These are phyloP conservation scores for Aleadryas rufinucha DNA, from an alignment of 2,113 vertebrate species.

Conservation along the genomic window DNA sequence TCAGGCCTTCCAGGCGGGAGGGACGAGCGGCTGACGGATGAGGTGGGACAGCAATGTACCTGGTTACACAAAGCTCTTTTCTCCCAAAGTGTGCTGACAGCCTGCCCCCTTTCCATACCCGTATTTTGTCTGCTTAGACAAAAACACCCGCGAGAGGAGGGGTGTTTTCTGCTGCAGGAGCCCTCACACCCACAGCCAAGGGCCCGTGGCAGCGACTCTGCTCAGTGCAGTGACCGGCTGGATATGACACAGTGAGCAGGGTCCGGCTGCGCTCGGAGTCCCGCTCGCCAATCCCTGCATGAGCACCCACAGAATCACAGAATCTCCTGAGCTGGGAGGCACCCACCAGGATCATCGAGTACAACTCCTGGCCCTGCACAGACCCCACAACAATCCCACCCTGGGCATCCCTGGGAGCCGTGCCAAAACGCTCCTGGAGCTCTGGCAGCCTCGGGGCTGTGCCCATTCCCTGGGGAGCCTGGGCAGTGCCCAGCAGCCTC, in stretches of 20 bases:
- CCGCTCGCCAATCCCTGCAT: accelerated
- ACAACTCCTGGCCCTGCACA: accelerated
- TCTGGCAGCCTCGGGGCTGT: not conserved
- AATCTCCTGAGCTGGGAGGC: not conserved
- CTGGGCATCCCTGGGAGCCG: accelerated
- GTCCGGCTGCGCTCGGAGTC: accelerated
- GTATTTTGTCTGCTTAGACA: not conserved
- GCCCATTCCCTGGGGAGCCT: not conserved
- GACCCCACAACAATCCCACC: not conserved
- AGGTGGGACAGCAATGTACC: not conserved
- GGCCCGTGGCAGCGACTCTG: accelerated
- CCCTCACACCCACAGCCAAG: not conserved
- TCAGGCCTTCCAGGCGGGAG: not conserved
- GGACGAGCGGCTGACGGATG: not conserved
- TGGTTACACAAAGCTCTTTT: not conserved
- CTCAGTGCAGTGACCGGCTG: accelerated
- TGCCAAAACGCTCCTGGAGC: accelerated
- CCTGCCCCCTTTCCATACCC: accelerated
- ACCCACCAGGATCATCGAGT: accelerated
- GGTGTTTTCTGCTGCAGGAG: not conserved
- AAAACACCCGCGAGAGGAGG: not conserved
- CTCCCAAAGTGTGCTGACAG: not conserved
- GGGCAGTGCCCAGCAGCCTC: not conserved
- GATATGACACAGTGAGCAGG: accelerated
- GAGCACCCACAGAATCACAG: not conserved